Percentiles rank a stretch among this genome's conserved stretches.
Evolutionary conservation across 2,797 vertebrate genomes (phyloP).

Genomic region (Hydrophis major): DNA sequence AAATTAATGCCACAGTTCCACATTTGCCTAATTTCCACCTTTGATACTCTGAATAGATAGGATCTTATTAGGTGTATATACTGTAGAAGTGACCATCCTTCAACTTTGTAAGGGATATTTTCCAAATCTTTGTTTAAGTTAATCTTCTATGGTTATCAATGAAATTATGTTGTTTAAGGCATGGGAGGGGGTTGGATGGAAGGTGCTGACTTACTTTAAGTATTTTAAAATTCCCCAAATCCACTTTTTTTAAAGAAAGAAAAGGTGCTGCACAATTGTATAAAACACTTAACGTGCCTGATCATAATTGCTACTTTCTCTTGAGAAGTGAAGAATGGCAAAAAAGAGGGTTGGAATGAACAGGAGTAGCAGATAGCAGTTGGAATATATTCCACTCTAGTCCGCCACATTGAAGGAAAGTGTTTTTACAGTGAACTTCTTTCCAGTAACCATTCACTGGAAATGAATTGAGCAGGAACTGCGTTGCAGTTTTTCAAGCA

Average conservation of each 20-base stretch:
- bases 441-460: background rate
- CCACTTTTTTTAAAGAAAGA: background rate
- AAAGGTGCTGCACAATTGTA: background rate
- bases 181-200: background rate
- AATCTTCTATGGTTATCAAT: background rate
- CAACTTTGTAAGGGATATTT: background rate
- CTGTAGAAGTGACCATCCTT: background rate
- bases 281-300: background rate
- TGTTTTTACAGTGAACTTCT: background rate
- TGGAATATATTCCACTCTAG: background rate
- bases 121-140: background rate
- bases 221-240: background rate
- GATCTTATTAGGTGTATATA: background rate
- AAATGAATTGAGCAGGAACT: background rate
- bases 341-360: background rate
- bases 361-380: background rate
- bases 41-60: background rate
- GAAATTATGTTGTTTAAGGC: background rate
- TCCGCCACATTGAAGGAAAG: background rate
- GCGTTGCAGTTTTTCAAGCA: background rate
- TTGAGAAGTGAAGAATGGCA: background rate
- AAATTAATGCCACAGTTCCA: background rate
- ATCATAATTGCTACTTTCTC: background rate
- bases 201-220: background rate
- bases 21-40: background rate